These are phyloP conservation scores for Plutomurus gul DNA, from an alignment of 1,140 invertebrate genomes.

Conservation along the genomic window DNA sequence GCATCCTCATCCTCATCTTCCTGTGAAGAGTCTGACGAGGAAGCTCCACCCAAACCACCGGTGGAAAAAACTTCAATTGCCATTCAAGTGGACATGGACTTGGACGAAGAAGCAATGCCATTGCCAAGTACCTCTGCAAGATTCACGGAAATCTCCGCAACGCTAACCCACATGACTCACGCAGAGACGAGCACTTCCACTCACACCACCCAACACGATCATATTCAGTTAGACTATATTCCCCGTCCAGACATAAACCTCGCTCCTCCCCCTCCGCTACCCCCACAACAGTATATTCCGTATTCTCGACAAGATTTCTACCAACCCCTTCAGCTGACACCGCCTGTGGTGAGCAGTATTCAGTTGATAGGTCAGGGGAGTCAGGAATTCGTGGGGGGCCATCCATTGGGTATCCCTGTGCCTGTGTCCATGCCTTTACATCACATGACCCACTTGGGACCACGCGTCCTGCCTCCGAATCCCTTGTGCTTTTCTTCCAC, in stretches of 20 bases:
- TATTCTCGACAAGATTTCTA: slow-evolving; percentile 27
- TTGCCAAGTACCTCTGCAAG: neutral
- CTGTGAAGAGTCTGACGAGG: slow-evolving; percentile 13
- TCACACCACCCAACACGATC: slow-evolving; percentile 8
- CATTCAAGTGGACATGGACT: slow-evolving; percentile 52
- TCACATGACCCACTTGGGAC: neutral
- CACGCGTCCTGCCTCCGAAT: neutral
- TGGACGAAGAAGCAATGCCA: slow-evolving; percentile 64
- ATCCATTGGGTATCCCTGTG: slow-evolving; percentile 31
- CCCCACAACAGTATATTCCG: neutral
- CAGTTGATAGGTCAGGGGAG: slow-evolving; percentile 30
- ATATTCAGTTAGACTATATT: neutral
- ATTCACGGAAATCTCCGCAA: neutral
- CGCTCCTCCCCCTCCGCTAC: neutral
- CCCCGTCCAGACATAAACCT: neutral
- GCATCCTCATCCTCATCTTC: neutral
- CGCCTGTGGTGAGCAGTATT: slow-evolving; percentile 41
- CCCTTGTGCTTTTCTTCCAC: slow-evolving; percentile 42
- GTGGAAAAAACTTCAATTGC: slow-evolving; percentile 59
- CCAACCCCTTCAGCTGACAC: slow-evolving; percentile 21
- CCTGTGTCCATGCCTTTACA: slow-evolving; percentile 2
- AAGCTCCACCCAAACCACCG: slow-evolving; percentile 52
- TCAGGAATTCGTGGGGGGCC: slow-evolving; percentile 18
- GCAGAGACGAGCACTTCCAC: neutral
- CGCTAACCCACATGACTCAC: slow-evolving; percentile 3